Conservation (phyloP, 2,888 invertebrate genomes). For the Pogonocherus hispidulus region DNA sequence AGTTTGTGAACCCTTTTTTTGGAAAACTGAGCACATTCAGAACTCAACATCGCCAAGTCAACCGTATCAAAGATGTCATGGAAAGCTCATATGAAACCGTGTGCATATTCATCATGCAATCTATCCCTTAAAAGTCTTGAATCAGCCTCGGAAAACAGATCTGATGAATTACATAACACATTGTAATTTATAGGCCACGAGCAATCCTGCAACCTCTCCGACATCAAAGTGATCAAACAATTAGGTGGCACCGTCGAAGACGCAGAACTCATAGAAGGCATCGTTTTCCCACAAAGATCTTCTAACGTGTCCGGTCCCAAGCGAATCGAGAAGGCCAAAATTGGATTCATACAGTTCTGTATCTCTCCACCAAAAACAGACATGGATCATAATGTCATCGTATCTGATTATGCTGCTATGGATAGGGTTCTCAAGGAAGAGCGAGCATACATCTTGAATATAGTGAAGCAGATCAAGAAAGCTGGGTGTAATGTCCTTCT, state of each 20-base stretch:
- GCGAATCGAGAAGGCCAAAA: conserved; percentile 96
- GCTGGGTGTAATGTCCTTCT: conserved; percentile 97
- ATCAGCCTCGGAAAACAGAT: no score
- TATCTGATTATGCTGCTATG: conserved; percentile 99
- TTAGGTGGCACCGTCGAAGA: conserved; percentile 98
- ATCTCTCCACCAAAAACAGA: conserved; percentile 99
- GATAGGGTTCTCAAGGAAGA: conserved; percentile 98
- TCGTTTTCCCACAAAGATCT: conserved; percentile 92
- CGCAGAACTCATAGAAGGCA: conserved; percentile 94
- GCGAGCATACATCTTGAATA: conserved; percentile 96
- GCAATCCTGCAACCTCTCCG: conserved; percentile 88
- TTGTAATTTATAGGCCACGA: conserved; percentile 67
- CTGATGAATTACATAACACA: no score
- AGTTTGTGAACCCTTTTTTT: no score
- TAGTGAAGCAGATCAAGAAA: conserved; percentile 99
- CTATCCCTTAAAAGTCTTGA: no score
- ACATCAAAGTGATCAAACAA: conserved; percentile 97
- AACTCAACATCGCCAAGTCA: no score
- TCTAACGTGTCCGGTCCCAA: conserved; percentile 93
- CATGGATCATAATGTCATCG: conserved; percentile 96
- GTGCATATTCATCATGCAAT: no score
- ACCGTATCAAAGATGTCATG: no score
- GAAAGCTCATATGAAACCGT: no score
- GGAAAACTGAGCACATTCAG: no score
- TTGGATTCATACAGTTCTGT: conserved; percentile 99